Evolutionary conservation across 2,113 vertebrate species (phyloP).

Genomic region (Perca flavescens): DNA sequence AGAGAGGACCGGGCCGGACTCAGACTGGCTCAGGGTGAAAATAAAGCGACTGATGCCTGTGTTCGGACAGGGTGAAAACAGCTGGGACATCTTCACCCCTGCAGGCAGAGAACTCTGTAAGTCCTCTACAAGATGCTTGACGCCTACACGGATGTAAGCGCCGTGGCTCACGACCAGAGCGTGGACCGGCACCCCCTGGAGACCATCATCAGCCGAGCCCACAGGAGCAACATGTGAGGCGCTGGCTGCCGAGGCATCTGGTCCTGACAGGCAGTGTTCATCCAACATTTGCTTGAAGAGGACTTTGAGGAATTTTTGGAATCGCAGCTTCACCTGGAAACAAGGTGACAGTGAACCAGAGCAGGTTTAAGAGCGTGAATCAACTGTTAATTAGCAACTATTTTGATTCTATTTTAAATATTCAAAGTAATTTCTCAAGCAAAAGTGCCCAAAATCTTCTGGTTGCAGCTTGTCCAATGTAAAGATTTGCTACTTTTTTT

Average conservation of each 20-base stretch:
- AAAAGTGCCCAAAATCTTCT: not conserved
- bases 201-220: slow-evolving; percentile 51
- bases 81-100: slow-evolving; percentile 82
- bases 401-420: not conserved
- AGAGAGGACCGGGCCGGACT: slow-evolving; percentile 70
- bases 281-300: slow-evolving; percentile 87
- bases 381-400: too few species aligned
- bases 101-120: slow-evolving; percentile 86
- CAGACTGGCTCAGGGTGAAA: slow-evolving; percentile 80
- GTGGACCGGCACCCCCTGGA: slow-evolving; percentile 75
- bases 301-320: slow-evolving; percentile 90
- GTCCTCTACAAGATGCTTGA: slow-evolving; percentile 90
- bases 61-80: slow-evolving; percentile 91
- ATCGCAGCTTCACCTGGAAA: slow-evolving; percentile 89
- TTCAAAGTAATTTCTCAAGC: not conserved
- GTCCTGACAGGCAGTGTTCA: slow-evolving; percentile 58
- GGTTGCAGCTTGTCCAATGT: not conserved
- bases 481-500: not conserved
- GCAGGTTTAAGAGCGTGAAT: not conserved
- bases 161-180: slow-evolving; percentile 93
- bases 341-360: slow-evolving; percentile 31
- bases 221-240: slow-evolving; percentile 17
- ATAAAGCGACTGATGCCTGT: slow-evolving; percentile 93
- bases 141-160: slow-evolving; percentile 90
- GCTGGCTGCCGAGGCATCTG: not conserved